Evolutionary conservation across 1,140 invertebrate species (phyloP).

Genomic region (Diorhabda elongata): DNA sequence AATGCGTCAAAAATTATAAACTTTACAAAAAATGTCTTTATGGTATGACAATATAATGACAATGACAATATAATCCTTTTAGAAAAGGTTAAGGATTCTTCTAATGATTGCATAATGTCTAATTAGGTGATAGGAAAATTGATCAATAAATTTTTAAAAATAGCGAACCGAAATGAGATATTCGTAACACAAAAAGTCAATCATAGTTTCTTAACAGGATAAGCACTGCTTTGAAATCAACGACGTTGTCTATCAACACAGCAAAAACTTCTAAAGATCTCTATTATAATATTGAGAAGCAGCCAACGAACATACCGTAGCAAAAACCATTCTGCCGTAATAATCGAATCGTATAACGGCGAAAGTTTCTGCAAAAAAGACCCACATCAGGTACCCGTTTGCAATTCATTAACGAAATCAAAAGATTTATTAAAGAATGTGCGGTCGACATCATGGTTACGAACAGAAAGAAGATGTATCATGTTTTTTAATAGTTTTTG

Average conservation of each 20-base stretch:
- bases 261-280: background rate
- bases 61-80: no score
- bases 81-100: no score
- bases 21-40: no score
- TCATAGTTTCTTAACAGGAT: no score
- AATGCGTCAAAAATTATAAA: no score
- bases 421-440: slow-evolving; percentile 7
- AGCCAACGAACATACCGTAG: background rate
- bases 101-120: no score
- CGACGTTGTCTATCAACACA: background rate
- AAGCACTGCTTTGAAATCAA: background rate
- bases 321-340: background rate
- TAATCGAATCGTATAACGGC: background rate
- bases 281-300: background rate
- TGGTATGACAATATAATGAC: no score
- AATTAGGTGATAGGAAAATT: no score
- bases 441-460: background rate
- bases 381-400: background rate
- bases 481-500: background rate
- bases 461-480: slow-evolving; percentile 1
- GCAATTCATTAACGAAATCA: slow-evolving; percentile 1
- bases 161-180: no score
- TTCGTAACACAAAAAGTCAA: no score
- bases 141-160: no score
- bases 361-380: slow-evolving; percentile 2